Evolutionary conservation across 2,888 invertebrate species (phyloP).

Genomic region (Zaprionus bogoriensis): DNA sequence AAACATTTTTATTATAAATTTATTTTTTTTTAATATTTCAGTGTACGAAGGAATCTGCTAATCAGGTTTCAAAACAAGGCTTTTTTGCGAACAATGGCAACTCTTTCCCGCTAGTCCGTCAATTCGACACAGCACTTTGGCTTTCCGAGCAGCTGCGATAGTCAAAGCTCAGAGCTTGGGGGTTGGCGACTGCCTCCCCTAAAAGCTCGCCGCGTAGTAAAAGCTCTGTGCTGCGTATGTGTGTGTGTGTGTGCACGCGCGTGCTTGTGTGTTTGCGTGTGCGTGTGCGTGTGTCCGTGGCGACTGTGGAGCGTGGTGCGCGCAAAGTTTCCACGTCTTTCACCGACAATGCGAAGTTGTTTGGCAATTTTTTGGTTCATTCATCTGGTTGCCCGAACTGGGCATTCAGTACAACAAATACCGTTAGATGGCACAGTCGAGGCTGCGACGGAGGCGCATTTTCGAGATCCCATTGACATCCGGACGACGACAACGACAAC

Average conservation of each 20-base stretch:
- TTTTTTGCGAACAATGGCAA: too few species aligned
- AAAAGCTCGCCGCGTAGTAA: constrained; percentile 65
- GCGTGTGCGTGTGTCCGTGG: constrained; percentile 24
- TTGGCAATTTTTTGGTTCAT: constrained; percentile 70
- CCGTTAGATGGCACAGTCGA: constrained; percentile 66
- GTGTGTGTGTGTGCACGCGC: constrained; percentile 18
- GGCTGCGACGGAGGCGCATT: constrained; percentile 35
- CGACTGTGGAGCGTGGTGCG: constrained; percentile 48
- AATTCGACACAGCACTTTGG: too few species aligned
- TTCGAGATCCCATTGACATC: constrained; percentile 13
- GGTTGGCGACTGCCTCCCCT: constrained; percentile 13
- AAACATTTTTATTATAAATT: too few species aligned
- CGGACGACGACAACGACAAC: constrained; percentile 26
- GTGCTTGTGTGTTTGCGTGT: constrained; percentile 31
- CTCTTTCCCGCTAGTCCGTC: too few species aligned
- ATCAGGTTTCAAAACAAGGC: too few species aligned
- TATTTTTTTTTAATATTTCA: too few species aligned
- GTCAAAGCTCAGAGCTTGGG: constrained; percentile 14
- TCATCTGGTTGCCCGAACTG: constrained; percentile 56
- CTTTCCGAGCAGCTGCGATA: background rate
- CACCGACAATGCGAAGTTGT: constrained; percentile 62
- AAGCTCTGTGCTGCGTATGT: constrained; percentile 42
- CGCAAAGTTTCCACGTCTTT: constrained; percentile 59
- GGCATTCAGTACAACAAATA: constrained; percentile 63
- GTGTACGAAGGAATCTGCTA: too few species aligned